Percentiles rank a stretch among this genome's conserved stretches.
These are phyloP conservation scores for Danaus melanippus DNA, from an alignment of 1,140 invertebrate species.

Conservation along the genomic window DNA sequence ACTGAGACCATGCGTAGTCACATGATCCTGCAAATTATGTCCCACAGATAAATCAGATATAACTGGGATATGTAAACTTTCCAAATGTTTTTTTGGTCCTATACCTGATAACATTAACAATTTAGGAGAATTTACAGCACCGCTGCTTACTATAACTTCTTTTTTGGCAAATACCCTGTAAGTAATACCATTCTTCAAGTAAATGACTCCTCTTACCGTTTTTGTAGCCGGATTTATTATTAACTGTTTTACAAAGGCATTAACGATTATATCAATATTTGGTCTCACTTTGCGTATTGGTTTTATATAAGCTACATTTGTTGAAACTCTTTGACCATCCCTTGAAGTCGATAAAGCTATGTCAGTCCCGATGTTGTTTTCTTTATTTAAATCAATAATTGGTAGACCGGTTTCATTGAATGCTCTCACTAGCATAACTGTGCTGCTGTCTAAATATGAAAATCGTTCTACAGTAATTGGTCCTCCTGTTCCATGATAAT, in stretches of 20 bases:
- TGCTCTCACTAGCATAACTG: constrained; percentile 65
- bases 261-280: constrained; percentile 80
- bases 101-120: constrained; percentile 36
- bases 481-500: constrained; percentile 72
- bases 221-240: constrained; percentile 78
- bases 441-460: constrained; percentile 72
- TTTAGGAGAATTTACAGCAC: constrained; percentile 32
- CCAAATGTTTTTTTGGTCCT: constrained; percentile 29
- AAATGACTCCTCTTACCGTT: constrained; percentile 78
- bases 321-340: constrained; percentile 77
- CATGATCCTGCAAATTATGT: constrained; percentile 35
- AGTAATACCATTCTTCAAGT: constrained; percentile 71
- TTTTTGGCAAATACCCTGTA: constrained; percentile 23
- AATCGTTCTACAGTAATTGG: constrained; percentile 74
- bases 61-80: constrained; percentile 26
- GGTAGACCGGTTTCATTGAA: constrained; percentile 72
- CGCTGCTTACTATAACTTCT: constrained; percentile 33
- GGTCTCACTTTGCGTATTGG: constrained; percentile 76
- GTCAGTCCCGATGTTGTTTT: constrained; percentile 70
- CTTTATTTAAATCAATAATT: constrained; percentile 67
- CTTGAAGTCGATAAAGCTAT: constrained; percentile 70
- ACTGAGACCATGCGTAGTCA: constrained; percentile 68
- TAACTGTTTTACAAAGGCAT: constrained; percentile 78
- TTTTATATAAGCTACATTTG: constrained; percentile 79
- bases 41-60: constrained; percentile 30